These are phyloP conservation scores for Tachina grossa DNA, from an alignment of 2,888 invertebrate genomes.

Conservation along the genomic window DNA sequence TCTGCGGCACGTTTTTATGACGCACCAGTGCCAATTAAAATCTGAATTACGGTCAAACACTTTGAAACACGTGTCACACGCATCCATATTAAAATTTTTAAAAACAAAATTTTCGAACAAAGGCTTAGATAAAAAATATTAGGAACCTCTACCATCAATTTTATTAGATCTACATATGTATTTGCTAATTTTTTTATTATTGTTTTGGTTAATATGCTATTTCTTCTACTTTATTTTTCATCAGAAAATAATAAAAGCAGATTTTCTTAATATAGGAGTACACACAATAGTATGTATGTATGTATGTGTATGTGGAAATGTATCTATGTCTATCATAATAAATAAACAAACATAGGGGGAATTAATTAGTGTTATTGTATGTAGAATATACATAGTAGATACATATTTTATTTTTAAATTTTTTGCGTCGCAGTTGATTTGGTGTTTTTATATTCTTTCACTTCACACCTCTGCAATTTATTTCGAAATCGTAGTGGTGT, in stretches of 20 bases:
- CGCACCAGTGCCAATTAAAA: not conserved
- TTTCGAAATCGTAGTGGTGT: not conserved
- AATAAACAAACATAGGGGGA: conserved; percentile 45
- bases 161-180: not conserved
- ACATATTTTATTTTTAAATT: conserved; percentile 34
- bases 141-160: not conserved
- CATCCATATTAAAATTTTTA: not conserved
- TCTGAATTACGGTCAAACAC: not conserved
- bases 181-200: conserved; percentile 25
- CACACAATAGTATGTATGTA: too few species aligned
- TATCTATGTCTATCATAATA: conserved; percentile 24
- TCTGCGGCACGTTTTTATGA: not conserved
- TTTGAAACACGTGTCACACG: not conserved
- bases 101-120: not conserved
- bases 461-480: conserved; percentile 23
- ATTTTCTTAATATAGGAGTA: not conserved
- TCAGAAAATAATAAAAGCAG: not conserved
- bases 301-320: too few species aligned
- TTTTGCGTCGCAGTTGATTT: conserved; percentile 56
- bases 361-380: conserved; percentile 33
- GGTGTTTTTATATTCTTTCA: conserved; percentile 21
- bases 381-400: too few species aligned
- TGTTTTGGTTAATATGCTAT: not conserved
- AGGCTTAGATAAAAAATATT: not conserved
- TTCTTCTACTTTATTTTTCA: not conserved